phyloP scores from a whole-genome alignment of 2,113 vertebrate species.

The Xerus inauris region DNA sequence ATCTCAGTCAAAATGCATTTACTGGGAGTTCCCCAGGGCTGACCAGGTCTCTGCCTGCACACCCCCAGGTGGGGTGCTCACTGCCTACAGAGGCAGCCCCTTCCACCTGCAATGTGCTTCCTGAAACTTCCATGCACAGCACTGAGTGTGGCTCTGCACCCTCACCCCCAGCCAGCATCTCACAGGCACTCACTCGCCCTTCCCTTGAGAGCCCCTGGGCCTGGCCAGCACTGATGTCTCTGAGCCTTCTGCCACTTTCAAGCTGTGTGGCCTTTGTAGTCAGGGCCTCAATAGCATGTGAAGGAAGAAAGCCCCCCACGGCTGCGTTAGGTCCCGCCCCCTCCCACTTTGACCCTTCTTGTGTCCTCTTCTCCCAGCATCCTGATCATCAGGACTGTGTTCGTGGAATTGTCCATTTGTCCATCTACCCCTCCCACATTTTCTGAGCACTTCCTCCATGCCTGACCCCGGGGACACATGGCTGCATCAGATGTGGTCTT shows the following conservation, averaged over 20 bases:
- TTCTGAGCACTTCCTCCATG: slow-evolving; percentile 12
- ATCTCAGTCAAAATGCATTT: slow-evolving; percentile 50
- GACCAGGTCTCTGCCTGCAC: background rate
- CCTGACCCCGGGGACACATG: slow-evolving; percentile 18
- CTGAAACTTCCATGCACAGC: background rate
- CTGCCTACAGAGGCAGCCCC: background rate
- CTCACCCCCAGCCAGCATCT: background rate
- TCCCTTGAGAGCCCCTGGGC: background rate
- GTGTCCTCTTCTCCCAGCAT: background rate
- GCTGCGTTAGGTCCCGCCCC: background rate
- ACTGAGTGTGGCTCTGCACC: background rate
- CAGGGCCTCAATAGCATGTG: background rate
- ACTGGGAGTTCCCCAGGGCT: background rate
- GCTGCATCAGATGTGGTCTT: background rate
- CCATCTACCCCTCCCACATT: slow-evolving; percentile 5
- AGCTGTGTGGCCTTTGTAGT: background rate
- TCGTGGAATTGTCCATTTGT: background rate
- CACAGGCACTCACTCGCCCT: background rate
- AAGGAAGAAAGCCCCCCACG: background rate
- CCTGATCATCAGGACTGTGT: background rate
- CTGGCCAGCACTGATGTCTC: background rate
- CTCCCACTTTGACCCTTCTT: background rate
- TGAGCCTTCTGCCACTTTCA: background rate
- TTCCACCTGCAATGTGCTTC: background rate
- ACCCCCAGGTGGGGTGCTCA: background rate